phyloP scores from a whole-genome alignment of 1,140 invertebrate species.

The Nephotettix cincticeps region DNA sequence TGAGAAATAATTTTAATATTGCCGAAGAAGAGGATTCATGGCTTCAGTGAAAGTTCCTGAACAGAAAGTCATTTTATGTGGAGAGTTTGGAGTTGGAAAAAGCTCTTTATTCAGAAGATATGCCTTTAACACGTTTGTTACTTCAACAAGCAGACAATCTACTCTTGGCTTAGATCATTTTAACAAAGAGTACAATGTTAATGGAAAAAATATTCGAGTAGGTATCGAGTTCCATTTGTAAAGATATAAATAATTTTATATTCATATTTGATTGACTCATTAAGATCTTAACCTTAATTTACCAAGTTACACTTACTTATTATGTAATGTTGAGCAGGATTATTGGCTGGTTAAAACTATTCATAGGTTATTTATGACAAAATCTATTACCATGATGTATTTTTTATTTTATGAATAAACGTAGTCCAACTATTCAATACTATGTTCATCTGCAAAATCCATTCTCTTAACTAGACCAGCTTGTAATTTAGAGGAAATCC shows the following conservation, averaged over 20 bases:
- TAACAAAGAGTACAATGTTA: slow-evolving; percentile 73
- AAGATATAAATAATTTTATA: neutral
- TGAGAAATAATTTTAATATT: too few relatives aligned
- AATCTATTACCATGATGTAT: neutral
- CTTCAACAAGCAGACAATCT: slow-evolving; percentile 76
- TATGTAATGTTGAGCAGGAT: neutral
- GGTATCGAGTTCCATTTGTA: slow-evolving; percentile 33
- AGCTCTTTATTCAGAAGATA: slow-evolving; percentile 90
- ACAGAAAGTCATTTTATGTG: slow-evolving; percentile 92
- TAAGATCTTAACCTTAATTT: neutral
- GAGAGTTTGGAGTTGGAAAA: slow-evolving; percentile 94
- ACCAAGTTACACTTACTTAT: neutral
- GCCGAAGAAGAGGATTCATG: slow-evolving; percentile 55
- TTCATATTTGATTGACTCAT: neutral
- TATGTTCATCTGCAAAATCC: too few relatives aligned
- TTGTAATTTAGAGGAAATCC: too few relatives aligned
- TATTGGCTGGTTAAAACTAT: neutral
- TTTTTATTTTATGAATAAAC: too few relatives aligned
- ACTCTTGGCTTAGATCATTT: slow-evolving; percentile 91
- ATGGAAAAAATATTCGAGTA: slow-evolving; percentile 77
- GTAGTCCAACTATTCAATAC: too few relatives aligned
- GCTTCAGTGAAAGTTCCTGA: slow-evolving; percentile 80
- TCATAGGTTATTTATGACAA: neutral
- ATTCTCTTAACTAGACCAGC: too few relatives aligned
- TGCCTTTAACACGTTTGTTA: slow-evolving; percentile 82